A percentile compares a stretch with the other conserved stretches of the same genome.
Conservation (phyloP, 2,113 vertebrate genomes). For the Epinephelus lanceolatus region DNA sequence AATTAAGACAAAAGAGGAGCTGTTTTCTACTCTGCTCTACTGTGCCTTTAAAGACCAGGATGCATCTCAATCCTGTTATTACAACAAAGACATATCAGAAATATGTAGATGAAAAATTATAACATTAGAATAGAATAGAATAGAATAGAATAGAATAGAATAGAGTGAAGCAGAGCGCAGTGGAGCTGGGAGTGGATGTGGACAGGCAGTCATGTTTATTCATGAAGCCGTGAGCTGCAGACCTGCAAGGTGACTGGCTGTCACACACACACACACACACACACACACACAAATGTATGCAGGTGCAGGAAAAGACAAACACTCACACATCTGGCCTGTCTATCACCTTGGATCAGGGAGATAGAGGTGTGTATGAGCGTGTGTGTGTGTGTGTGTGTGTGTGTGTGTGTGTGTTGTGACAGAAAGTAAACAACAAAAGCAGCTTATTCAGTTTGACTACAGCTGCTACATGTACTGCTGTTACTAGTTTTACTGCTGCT, state of each 20-base stretch:
- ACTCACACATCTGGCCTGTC: constrained; percentile 63
- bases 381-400: constrained; percentile 33
- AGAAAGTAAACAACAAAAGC: constrained; percentile 42
- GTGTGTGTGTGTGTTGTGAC: constrained; percentile 34
- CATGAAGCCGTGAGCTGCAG: constrained; percentile 75
- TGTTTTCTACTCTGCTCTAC: background rate
- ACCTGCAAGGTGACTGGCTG: constrained; percentile 81
- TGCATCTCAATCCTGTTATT: background rate
- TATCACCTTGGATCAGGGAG: constrained; percentile 55
- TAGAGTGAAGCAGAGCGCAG: background rate
- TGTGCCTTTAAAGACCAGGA: background rate
- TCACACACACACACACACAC: constrained; percentile 71
- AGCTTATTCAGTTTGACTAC: background rate
- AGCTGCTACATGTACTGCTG: background rate
- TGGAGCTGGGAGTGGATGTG: constrained; percentile 41
- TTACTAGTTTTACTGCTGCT: background rate
- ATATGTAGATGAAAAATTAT: background rate
- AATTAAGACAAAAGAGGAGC: background rate
- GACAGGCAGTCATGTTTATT: constrained; percentile 82
- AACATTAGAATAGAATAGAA: too few species aligned
- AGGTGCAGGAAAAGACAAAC: constrained; percentile 65
- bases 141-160: background rate
- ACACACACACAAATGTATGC: constrained; percentile 51
- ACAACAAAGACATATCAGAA: background rate
- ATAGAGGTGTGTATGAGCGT: constrained; percentile 23